Percentiles rank a stretch among this genome's conserved stretches.
Conservation (phyloP, 2,888 invertebrate genomes). For the Asteroscopus sphinx region DNA sequence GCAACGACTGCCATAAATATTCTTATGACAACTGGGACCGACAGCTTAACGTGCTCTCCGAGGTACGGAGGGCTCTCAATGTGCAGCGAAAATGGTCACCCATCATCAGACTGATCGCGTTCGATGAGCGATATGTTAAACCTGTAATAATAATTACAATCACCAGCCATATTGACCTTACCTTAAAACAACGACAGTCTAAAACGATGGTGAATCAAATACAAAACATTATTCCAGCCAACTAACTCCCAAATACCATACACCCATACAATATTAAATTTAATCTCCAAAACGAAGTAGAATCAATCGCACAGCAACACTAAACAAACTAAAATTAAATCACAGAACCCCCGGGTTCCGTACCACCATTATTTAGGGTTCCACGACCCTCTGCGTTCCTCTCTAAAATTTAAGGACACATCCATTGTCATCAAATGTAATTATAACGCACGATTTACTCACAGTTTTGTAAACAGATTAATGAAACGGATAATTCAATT, state of each 20-base stretch:
- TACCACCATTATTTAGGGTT: conserved; percentile 74
- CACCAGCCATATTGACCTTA: too few species aligned
- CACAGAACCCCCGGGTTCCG: conserved; percentile 66
- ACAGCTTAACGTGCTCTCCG: too few species aligned
- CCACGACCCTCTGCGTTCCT: conserved; percentile 54
- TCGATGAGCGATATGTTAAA: too few species aligned
- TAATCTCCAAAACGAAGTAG: conserved; percentile 56
- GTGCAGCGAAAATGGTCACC: too few species aligned
- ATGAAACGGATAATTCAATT: conserved; percentile 65
- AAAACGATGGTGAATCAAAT: not conserved
- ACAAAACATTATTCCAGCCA: conserved; percentile 26
- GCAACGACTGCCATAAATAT: too few species aligned
- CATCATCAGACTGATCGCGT: too few species aligned
- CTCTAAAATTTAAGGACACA: conserved; percentile 43
- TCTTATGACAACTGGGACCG: too few species aligned
- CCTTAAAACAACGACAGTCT: too few species aligned
- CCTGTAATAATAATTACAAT: too few species aligned
- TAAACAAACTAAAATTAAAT: conserved; percentile 76
- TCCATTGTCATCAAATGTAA: conserved; percentile 72
- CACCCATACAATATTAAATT: conserved; percentile 59
- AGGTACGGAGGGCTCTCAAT: too few species aligned
- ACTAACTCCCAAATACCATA: conserved; percentile 61
- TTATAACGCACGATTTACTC: conserved; percentile 79
- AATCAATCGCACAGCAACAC: conserved; percentile 61
- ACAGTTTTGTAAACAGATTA: conserved; percentile 75